phyloP scores from a whole-genome alignment of 1,140 invertebrate genomes.

The Colletes gigas region DNA sequence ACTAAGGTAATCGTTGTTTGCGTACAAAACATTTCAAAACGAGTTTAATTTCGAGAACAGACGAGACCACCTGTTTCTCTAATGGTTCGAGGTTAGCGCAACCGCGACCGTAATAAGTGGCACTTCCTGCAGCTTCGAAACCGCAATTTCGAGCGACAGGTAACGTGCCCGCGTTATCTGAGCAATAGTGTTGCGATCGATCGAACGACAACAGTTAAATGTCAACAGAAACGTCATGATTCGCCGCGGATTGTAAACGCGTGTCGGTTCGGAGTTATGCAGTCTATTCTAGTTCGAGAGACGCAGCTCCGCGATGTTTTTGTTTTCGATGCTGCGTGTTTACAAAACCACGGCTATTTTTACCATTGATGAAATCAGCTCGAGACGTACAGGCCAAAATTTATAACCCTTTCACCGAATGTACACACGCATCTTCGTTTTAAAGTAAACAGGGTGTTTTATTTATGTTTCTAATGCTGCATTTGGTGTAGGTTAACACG shows the following conservation, averaged over 20 bases:
- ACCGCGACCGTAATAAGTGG: not conserved
- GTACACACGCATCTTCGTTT: no score
- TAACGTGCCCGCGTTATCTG: not conserved
- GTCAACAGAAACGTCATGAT: not conserved
- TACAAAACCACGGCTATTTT: conserved; percentile 12
- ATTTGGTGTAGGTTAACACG: no score
- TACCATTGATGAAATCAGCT: not conserved
- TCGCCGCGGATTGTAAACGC: not conserved
- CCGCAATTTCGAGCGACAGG: not conserved
- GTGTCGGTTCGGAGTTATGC: not conserved
- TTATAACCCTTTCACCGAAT: not conserved
- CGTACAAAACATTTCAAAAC: not conserved
- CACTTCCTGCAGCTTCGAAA: not conserved
- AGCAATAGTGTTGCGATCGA: conserved; percentile 9
- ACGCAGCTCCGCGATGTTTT: not conserved
- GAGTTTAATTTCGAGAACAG: not conserved
- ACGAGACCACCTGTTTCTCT: not conserved
- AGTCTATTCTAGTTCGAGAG: not conserved
- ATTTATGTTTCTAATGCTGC: no score
- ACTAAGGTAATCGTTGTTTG: not conserved
- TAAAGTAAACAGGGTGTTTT: no score
- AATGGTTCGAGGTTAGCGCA: not conserved
- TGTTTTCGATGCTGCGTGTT: conserved; percentile 13
- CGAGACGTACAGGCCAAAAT: not conserved
- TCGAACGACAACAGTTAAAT: not conserved